Evolutionary conservation across 1,140 invertebrate species (phyloP), one percentile per base, ranked within the genome.

Genomic region (Eupristina koningsbergeri): DNA sequence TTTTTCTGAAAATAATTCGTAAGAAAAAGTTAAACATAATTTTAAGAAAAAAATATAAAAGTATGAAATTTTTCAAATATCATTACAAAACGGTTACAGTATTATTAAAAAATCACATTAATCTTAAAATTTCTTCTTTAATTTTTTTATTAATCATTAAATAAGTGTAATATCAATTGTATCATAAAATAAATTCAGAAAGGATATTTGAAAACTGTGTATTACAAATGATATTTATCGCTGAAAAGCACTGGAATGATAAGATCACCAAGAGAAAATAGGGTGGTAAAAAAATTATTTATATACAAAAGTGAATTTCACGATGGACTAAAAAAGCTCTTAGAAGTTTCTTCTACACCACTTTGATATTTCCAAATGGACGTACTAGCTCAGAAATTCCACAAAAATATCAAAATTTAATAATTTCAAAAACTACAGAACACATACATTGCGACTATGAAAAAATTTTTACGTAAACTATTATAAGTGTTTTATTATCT

Each of bases 301-400:
- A 8, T n/a, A 71, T 19, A 31, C 22, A 41, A 71, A 71, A 71
- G 67, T 71, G 36, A 17, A 71, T 71, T 71, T 26, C 6, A 71
- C 9, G 26, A 71, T 71, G 67, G 67, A 71, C 67, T 22, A 26
- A 71, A 71, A 71, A 9, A 71, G 67, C 67, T 71, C 67, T 71
- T 26, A 41, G 15, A 71, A 71, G 22, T 41, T 22, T 71, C 36
- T 71, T 41, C 22, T 71, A 9, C 9, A 13, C 41, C 67, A 8
- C 29, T 3, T 36, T 36, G 15, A 39, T 41, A 71, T 71, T 71
- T 36, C 67, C 67, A 2, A 41, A 36, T 41, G 67, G 22, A 13
- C 34, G 3, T 7, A 11, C 17, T n/a, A 17, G 67, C 22, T 31
- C 36, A 7, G 7, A 2, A 19, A 71, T 71, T 71, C 41, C 36